These are phyloP conservation scores for Seladonia tumulorum DNA, from an alignment of 2,888 invertebrate species.

Conservation along the genomic window DNA sequence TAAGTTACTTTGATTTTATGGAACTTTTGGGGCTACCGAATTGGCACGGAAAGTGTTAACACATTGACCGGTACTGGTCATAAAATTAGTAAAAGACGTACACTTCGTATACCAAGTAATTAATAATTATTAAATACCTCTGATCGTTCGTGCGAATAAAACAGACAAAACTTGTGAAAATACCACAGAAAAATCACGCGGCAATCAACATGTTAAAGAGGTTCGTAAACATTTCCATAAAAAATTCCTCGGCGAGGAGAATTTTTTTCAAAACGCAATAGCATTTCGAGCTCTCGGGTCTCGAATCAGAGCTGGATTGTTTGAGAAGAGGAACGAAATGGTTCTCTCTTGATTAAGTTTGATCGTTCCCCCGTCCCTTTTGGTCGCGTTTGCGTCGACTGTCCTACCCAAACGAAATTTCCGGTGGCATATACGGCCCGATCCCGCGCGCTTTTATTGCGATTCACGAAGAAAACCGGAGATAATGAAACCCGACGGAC, in stretches of 20 bases:
- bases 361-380: neutral
- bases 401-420: neutral
- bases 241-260: neutral
- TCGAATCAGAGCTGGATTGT: neutral
- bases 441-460: neutral
- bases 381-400: neutral
- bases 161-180: too few species aligned
- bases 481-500: conserved; percentile 9
- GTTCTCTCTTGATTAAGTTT: neutral
- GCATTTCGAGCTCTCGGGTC: neutral
- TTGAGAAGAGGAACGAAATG: neutral
- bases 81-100: too few species aligned
- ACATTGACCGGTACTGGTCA: too few species aligned
- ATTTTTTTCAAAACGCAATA: neutral
- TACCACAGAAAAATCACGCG: too few species aligned
- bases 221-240: neutral
- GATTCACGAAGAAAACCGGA: conserved; percentile 2
- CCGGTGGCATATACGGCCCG: neutral
- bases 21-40: too few species aligned
- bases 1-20: too few species aligned
- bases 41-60: too few species aligned
- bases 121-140: too few species aligned
- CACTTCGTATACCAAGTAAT: too few species aligned
- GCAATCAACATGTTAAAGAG: neutral
- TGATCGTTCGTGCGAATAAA: too few species aligned